Conservation (phyloP, 2,888 invertebrate species). For the Drosophila cracens region DNA sequence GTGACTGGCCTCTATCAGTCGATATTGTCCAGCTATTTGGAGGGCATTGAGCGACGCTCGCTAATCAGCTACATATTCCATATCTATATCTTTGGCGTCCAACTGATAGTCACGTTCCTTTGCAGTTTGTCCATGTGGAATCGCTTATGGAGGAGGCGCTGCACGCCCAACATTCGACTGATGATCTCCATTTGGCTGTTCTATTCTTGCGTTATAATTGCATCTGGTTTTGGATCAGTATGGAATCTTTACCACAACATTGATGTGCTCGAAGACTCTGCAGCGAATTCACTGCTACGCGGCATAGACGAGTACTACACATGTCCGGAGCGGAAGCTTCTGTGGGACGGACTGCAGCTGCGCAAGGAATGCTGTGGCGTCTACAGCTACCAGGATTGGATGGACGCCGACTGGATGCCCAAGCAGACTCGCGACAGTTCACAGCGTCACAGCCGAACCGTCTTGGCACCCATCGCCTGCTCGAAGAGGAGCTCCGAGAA, state of each 20-base stretch:
- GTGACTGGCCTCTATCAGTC: slow-evolving; percentile 70
- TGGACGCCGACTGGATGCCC: slow-evolving; percentile 81
- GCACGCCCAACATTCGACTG: slow-evolving; percentile 70
- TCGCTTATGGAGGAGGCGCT: slow-evolving; percentile 71
- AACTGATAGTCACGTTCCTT: slow-evolving; percentile 71
- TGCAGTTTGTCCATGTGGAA: slow-evolving; percentile 77
- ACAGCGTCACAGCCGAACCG: not conserved
- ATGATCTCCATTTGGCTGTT: slow-evolving; percentile 77
- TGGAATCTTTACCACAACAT: slow-evolving; percentile 69
- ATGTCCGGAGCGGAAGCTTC: slow-evolving; percentile 83
- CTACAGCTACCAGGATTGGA: slow-evolving; percentile 82
- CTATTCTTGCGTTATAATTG: slow-evolving; percentile 72
- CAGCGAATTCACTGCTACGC: slow-evolving; percentile 70
- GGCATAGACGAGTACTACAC: slow-evolving; percentile 83
- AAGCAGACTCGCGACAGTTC: slow-evolving; percentile 8
- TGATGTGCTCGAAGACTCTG: slow-evolving; percentile 58
- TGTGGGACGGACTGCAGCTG: slow-evolving; percentile 83
- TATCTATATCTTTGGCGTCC: slow-evolving; percentile 71
- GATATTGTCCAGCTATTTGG: slow-evolving; percentile 66
- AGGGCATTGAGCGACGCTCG: slow-evolving; percentile 59
- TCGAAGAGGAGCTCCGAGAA: slow-evolving; percentile 60
- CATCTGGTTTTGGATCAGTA: slow-evolving; percentile 71
- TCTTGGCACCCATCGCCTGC: slow-evolving; percentile 81
- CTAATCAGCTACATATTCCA: slow-evolving; percentile 71
- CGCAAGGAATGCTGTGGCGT: slow-evolving; percentile 83